Conservation (phyloP, 1,140 invertebrate genomes). For the Cyclina sinensis region DNA sequence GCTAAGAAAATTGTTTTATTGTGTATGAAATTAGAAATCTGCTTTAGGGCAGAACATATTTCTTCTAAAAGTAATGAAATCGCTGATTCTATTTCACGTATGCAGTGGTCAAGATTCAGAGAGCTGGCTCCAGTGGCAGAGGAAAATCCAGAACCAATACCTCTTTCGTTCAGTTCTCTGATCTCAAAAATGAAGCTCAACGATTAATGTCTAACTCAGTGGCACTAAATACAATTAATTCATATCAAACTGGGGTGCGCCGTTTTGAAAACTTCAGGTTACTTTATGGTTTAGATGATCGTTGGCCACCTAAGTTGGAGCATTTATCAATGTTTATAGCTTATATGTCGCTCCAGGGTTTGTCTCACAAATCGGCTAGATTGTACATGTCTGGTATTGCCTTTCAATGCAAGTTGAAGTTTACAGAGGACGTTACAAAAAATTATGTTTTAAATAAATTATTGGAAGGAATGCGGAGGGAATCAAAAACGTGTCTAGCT, state of each 20-base stretch:
- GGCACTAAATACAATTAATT: background rate
- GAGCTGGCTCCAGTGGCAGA: too few species aligned
- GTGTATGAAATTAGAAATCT: background rate
- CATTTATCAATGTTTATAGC: background rate
- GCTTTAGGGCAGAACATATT: background rate
- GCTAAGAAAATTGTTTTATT: background rate
- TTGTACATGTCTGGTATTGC: too few species aligned
- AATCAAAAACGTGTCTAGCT: background rate
- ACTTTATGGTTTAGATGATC: background rate
- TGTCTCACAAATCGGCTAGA: background rate
- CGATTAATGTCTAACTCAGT: too few species aligned
- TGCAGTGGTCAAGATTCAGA: background rate
- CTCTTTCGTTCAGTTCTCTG: background rate
- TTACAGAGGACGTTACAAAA: background rate
- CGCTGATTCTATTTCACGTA: background rate
- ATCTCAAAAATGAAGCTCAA: too few species aligned
- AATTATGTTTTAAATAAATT: background rate
- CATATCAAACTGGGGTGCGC: too few species aligned
- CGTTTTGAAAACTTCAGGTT: too few species aligned
- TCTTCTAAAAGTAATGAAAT: background rate
- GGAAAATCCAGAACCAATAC: background rate
- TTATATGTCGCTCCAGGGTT: background rate
- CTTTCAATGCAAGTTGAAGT: conserved; percentile 21
- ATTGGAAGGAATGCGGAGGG: background rate
- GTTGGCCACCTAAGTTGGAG: background rate